phyloP scores from a whole-genome alignment of 92 coral and sea anemone species.

The Diadumene lineata region DNA sequence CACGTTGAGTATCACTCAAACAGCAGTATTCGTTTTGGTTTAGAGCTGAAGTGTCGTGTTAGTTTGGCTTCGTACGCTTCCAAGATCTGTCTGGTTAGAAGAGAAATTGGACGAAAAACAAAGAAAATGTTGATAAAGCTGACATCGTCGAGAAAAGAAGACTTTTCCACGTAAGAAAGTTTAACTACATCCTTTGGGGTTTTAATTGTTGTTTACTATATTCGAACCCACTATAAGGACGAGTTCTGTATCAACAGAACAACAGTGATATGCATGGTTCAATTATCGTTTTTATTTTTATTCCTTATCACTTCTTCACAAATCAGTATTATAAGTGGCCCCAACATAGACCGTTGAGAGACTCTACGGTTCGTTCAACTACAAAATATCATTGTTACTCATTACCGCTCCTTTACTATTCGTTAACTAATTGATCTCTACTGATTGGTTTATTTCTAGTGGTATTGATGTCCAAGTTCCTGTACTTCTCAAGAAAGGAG shows the following conservation, averaged over 20 bases:
- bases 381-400: too few relatives aligned
- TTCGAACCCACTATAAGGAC: too few relatives aligned
- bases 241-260: too few relatives aligned
- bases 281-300: too few relatives aligned
- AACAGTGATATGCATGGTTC: too few relatives aligned
- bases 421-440: background rate
- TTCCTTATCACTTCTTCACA: too few relatives aligned
- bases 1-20: too few relatives aligned
- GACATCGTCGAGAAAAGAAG: constrained; percentile 50
- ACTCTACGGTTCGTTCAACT: too few relatives aligned
- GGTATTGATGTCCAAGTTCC: constrained; percentile 66
- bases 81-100: constrained; percentile 56
- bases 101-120: constrained; percentile 71
- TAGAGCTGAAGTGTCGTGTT: constrained; percentile 76
- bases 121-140: constrained; percentile 64
- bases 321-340: too few relatives aligned
- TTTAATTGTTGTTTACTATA: too few relatives aligned
- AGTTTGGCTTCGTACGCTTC: constrained; percentile 68
- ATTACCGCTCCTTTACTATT: too few relatives aligned
- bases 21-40: background rate
- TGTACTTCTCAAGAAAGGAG: constrained; percentile 68
- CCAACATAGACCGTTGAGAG: too few relatives aligned
- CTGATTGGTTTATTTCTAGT: constrained; percentile 20
- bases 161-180: constrained; percentile 52
- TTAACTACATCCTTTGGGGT: background rate